Conservation (phyloP, 2,113 vertebrate species). For the Vimba vimba region DNA sequence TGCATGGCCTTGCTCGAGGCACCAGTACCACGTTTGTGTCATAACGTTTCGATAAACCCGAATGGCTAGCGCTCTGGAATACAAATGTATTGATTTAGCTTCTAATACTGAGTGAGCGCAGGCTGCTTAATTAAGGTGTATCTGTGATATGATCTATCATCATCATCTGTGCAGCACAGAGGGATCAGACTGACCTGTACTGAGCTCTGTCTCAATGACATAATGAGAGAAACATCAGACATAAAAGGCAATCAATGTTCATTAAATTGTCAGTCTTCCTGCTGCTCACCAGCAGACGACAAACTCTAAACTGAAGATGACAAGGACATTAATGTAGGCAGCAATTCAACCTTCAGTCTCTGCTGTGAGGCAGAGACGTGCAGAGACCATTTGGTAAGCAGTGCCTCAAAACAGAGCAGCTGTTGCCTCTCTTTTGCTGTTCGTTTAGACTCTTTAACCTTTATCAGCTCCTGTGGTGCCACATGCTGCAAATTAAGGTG, state of each 20-base stretch:
- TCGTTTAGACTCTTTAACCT: slow-evolving; percentile 15
- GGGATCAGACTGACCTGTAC: slow-evolving; percentile 30
- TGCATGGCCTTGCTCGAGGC: not conserved
- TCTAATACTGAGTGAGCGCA: slow-evolving; percentile 10
- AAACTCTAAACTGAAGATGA: slow-evolving; percentile 31
- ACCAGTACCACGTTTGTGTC: not conserved
- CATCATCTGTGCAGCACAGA: slow-evolving; percentile 20
- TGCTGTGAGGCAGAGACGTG: not conserved
- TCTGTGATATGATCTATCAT: slow-evolving; percentile 39
- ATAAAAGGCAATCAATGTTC: slow-evolving; percentile 59
- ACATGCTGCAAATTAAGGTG: slow-evolving; percentile 17
- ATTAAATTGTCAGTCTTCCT: slow-evolving; percentile 53
- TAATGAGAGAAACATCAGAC: slow-evolving; percentile 49
- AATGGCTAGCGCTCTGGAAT: slow-evolving; percentile 1
- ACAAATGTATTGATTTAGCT: slow-evolving; percentile 38
- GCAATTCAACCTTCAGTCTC: not conserved
- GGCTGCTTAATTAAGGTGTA: slow-evolving; percentile 45
- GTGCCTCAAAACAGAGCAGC: slow-evolving; percentile 1
- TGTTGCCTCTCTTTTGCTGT: not conserved
- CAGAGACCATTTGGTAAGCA: not conserved
- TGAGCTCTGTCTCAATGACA: slow-evolving; percentile 39
- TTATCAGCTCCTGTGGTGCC: slow-evolving; percentile 21
- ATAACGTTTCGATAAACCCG: slow-evolving; percentile 1
- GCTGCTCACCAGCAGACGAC: slow-evolving; percentile 20
- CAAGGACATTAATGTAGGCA: slow-evolving; percentile 38